Evolutionary conservation across 2,888 invertebrate species (phyloP), one percentile per base, ranked within the genome.

Genomic region (Caenorhabditis drosophilae): DNA sequence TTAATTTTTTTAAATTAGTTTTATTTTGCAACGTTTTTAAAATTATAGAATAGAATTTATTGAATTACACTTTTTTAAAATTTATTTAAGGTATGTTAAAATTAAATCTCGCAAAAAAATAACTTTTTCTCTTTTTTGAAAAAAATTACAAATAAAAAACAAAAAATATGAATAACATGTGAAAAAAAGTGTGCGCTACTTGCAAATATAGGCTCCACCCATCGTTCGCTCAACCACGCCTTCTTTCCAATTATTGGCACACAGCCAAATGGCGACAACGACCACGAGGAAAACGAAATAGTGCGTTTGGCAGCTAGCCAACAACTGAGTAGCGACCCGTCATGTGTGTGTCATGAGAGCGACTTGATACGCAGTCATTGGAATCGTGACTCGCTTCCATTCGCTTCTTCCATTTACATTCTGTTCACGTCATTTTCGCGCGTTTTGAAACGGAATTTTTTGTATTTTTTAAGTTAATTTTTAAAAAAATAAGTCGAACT

Each of bases 301-400:
- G 54, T 42, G 54, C 54, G 50, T 40, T 34, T 64, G 64, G 64
- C 64, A 41, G 31, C 23, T 27, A 16, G 58, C 64, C 64, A 64
- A 51, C 12, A 41, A 23, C 58, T 64, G 64, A 58, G 58, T 58
- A 58, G 54, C 58, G 54, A 47, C 58, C 41, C 47, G 44, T 50
- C 35, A 42, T 53, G 45, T 48, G 58, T 51, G 50, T 58, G 64
- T 64, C 64, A 64, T 64, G 58, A 40, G 64, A 36, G 40, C 27
- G 58, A 22, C 38, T 20, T 38, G 64, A 64, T 64, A 64, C 64
- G 26, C 54, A 53, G 54, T 23, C 42, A 48, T 47, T 27, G n/a
- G n/a, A 25, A 25, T 3, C 22, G 26, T 7, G 18, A 11, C 1
- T 2, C n/a, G 22, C 42, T 4, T 1, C n/a, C 35, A 6, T 25